Percentiles rank a stretch among this genome's conserved stretches.
phyloP scores from a whole-genome alignment of 2,888 invertebrate species.

The Rosalia funebris region DNA sequence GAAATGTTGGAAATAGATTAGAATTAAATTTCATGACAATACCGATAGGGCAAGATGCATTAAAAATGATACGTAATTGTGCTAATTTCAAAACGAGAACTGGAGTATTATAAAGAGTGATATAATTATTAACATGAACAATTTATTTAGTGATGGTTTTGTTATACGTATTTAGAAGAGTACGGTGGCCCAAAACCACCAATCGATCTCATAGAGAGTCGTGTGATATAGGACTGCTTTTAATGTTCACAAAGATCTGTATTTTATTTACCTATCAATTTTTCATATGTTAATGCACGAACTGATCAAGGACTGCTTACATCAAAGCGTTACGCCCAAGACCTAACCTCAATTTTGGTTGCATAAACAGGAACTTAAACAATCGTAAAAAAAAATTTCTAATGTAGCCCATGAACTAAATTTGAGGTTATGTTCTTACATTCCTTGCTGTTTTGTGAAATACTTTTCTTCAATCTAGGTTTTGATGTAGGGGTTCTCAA shows the following conservation, averaged over 20 bases:
- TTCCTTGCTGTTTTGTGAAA: conserved; percentile 27
- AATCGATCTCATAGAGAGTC: conserved; percentile 62
- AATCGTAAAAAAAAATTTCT: background rate
- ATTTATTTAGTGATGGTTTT: conserved; percentile 53
- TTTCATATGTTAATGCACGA: conserved; percentile 51
- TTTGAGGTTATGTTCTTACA: conserved; percentile 30
- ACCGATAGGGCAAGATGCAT: conserved; percentile 54
- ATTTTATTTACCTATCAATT: conserved; percentile 56
- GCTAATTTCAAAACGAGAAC: conserved; percentile 44
- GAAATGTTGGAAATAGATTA: conserved; percentile 42
- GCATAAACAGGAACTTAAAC: background rate
- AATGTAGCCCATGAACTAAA: background rate
- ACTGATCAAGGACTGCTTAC: conserved; percentile 47
- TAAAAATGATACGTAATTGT: conserved; percentile 48
- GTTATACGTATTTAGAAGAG: conserved; percentile 47
- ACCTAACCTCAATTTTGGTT: conserved; percentile 24
- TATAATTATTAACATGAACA: conserved; percentile 54
- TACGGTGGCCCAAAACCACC: conserved; percentile 46
- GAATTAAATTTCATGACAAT: conserved; percentile 58
- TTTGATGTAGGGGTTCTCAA: conserved; percentile 31
- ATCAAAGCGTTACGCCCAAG: conserved; percentile 11
- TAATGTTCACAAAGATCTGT: conserved; percentile 63
- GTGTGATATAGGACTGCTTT: conserved; percentile 65
- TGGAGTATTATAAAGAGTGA: conserved; percentile 58
- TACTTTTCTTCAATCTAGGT: conserved; percentile 7